A percentile compares a stretch with the other conserved stretches of the same genome.
Conservation (phyloP, 2,113 vertebrate genomes). For the Tupaia tana region DNA sequence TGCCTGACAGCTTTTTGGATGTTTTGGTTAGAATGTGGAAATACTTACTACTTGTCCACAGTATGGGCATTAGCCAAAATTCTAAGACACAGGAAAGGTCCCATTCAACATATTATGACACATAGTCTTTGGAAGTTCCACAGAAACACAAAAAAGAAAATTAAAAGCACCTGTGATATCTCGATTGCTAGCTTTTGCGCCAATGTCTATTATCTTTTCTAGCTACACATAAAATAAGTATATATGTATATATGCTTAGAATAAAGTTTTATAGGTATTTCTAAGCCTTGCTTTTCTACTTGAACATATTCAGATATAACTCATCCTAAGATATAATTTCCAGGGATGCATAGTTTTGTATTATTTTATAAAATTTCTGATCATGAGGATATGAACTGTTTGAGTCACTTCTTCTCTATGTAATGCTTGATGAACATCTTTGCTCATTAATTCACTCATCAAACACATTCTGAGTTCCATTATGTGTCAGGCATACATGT, state of each 20-base stretch:
- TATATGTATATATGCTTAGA: neutral
- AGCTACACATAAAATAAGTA: neutral
- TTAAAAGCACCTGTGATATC: conserved; percentile 45
- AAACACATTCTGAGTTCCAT: neutral
- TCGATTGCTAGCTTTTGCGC: conserved; percentile 9
- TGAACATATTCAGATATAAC: conserved; percentile 28
- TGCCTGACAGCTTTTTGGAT: conserved; percentile 43
- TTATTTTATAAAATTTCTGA: conserved; percentile 19
- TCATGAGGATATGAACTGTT: neutral
- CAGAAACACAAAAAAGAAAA: conserved; percentile 53
- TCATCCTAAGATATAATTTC: neutral
- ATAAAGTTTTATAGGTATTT: neutral
- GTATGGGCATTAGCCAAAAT: neutral
- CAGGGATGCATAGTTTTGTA: neutral
- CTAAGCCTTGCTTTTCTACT: conserved; percentile 5
- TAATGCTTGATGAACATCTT: neutral
- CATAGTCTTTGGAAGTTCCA: conserved; percentile 14
- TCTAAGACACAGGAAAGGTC: conserved; percentile 14
- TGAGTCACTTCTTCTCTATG: neutral
- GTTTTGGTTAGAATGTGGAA: conserved; percentile 38
- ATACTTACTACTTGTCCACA: conserved; percentile 49
- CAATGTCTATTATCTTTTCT: neutral
- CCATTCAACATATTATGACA: conserved; percentile 11
- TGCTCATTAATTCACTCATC: neutral
- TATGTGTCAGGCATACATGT: neutral